Evolutionary conservation across 1,140 invertebrate genomes (phyloP), one percentile per base, ranked within the genome.

Genomic region (Mactra quadrangularis): DNA sequence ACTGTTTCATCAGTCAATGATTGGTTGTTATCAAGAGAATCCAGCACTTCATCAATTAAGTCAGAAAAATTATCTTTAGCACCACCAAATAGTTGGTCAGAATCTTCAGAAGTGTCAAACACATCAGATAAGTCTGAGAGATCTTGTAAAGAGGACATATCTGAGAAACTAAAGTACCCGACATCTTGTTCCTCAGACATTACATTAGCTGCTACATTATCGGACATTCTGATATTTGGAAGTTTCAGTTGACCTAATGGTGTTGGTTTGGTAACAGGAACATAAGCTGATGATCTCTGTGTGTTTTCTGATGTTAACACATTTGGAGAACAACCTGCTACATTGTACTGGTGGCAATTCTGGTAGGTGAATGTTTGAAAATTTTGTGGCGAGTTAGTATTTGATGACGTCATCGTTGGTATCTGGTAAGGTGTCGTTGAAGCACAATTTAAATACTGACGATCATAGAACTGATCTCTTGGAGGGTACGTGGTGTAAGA

Each of bases 101-200:
- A 41, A 27, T 78, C 76, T 15, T 75, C 57, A 13, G 66, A 60
- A 13, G 15, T 22, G 4, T 50, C n/a, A 17, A 41, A 55, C 47
- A 22, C 53, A 33, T 50, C 35, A 11, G 53, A 59, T 0, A 47
- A 9, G 25, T 79, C 76, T 31, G 60, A 35, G 19, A 70, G 31
- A 6, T 81, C 77, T 25, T 62, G 53, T 1, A 81, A 47, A 7
- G 25, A 9, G 3, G 66, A 50, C 3, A 57, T 55, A 38, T 81
- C 77, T 2, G 77, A 81, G 35, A 81, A 81, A 50, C 77, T 81
- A 31, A 31, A 81, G 55, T 81, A 81, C 3, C 77, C 77, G 9
- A 81, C 50, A 60, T 81, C 77, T 19, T 11, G 19, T 50, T 81
- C 77, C 27, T 81, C 77, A 0, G 77, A 81, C 77, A 81, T 81